A percentile compares a stretch with the other conserved stretches of the same genome.
These are phyloP conservation scores for Synanthedon andrenaeformis DNA, from an alignment of 2,888 invertebrate species.

Conservation along the genomic window DNA sequence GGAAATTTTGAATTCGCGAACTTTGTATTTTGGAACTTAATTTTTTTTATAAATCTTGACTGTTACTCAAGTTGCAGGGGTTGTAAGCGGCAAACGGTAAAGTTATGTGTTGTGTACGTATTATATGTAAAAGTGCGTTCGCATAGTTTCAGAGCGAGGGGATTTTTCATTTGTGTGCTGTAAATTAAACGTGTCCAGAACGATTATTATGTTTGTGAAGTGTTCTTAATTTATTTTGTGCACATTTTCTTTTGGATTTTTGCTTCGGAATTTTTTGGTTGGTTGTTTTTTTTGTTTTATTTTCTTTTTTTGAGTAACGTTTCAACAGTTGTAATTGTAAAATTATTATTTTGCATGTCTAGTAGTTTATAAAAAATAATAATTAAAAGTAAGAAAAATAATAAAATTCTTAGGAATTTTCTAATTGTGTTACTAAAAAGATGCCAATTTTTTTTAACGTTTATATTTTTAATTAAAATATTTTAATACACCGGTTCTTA, in stretches of 20 bases:
- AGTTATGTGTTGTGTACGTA: conserved; percentile 54
- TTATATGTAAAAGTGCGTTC: conserved; percentile 36
- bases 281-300: conserved; percentile 40
- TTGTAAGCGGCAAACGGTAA: conserved; percentile 60
- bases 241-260: conserved; percentile 65
- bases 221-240: conserved; percentile 59
- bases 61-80: conserved; percentile 32
- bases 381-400: too few species aligned
- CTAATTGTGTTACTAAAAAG: too few species aligned
- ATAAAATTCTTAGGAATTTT: background rate
- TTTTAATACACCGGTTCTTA: too few species aligned
- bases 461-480: too few species aligned
- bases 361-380: background rate
- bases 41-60: conserved; percentile 22
- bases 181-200: conserved; percentile 36
- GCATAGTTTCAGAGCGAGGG: conserved; percentile 50
- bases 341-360: background rate
- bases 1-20: conserved; percentile 28
- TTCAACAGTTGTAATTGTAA: background rate
- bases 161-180: conserved; percentile 50
- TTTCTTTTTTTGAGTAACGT: conserved; percentile 12
- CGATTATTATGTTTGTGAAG: conserved; percentile 57
- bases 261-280: conserved; percentile 63
- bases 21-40: conserved; percentile 11
- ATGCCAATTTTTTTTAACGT: too few species aligned